Evolutionary conservation across 2,113 vertebrate species (phyloP).

Genomic region (Clarias gariepinus): DNA sequence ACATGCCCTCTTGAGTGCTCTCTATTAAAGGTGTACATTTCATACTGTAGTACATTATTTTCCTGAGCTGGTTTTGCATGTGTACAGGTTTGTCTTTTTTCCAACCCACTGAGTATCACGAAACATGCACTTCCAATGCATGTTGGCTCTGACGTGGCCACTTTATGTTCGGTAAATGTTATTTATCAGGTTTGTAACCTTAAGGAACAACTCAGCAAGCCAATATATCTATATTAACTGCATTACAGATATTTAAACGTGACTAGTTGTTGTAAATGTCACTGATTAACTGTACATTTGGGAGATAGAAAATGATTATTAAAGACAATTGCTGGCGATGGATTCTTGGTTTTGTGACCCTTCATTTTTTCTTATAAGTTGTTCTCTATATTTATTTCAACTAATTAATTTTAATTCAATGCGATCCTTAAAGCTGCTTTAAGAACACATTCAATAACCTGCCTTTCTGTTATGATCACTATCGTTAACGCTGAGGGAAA

Average conservation of each 20-base stretch:
- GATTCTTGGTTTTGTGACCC: background rate
- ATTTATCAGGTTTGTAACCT: constrained; percentile 74
- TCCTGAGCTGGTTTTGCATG: constrained; percentile 43
- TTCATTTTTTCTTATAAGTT: background rate
- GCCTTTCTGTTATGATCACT: background rate
- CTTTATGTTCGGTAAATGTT: constrained; percentile 62
- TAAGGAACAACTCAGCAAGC: constrained; percentile 64
- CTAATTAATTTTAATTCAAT: background rate
- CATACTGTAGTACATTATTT: constrained; percentile 45
- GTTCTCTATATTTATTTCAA: background rate
- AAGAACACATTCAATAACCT: background rate
- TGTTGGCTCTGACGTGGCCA: constrained; percentile 47
- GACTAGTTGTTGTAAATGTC: constrained; percentile 79
- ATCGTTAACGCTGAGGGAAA: background rate
- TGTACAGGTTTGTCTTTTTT: constrained; percentile 38
- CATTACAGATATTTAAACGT: constrained; percentile 69
- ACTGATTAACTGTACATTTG: constrained; percentile 76
- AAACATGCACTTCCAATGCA: constrained; percentile 54
- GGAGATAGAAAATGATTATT: constrained; percentile 73
- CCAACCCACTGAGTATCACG: constrained; percentile 22
- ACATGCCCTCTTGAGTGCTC: constrained; percentile 2
- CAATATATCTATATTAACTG: constrained; percentile 69
- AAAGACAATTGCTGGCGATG: constrained; percentile 70
- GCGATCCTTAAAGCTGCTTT: background rate
- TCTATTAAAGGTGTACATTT: constrained; percentile 45